phyloP scores from a whole-genome alignment of 2,113 vertebrate genomes.

The Oreochromis tanganicae region DNA sequence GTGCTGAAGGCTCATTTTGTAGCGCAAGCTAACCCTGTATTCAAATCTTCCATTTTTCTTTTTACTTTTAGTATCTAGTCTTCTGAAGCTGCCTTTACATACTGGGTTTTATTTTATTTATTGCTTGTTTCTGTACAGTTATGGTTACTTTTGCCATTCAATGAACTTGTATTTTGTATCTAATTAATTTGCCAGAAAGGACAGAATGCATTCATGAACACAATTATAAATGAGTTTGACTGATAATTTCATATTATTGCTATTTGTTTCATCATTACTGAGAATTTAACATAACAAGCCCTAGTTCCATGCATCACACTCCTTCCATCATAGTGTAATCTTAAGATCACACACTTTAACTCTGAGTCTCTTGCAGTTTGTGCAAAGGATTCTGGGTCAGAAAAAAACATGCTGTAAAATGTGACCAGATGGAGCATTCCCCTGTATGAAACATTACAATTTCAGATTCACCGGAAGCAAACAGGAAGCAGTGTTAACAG shows the following conservation, averaged over 20 bases:
- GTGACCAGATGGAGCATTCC: neutral
- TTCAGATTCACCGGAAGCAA: neutral
- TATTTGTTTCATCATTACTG: too few species aligned
- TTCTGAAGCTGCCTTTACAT: neutral
- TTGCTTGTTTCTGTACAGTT: neutral
- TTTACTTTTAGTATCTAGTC: neutral
- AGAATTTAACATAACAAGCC: neutral
- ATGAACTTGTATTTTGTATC: too few species aligned
- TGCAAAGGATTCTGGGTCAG: neutral
- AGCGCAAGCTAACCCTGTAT: neutral
- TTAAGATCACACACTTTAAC: neutral
- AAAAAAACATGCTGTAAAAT: neutral
- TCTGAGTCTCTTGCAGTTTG: neutral
- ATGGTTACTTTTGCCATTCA: neutral
- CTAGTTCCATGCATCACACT: neutral
- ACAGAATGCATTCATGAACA: too few species aligned
- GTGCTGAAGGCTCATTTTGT: neutral
- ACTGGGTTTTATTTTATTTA: fast-evolving
- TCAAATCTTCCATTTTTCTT: neutral
- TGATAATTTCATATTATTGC: too few species aligned
- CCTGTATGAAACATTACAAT: neutral
- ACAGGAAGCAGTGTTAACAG: neutral
- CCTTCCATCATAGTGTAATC: neutral
- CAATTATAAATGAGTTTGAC: too few species aligned
- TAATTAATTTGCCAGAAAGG: too few species aligned